These are phyloP conservation scores for Cinclus mexicanus DNA, from an alignment of 2,113 vertebrate genomes.

Conservation along the genomic window DNA sequence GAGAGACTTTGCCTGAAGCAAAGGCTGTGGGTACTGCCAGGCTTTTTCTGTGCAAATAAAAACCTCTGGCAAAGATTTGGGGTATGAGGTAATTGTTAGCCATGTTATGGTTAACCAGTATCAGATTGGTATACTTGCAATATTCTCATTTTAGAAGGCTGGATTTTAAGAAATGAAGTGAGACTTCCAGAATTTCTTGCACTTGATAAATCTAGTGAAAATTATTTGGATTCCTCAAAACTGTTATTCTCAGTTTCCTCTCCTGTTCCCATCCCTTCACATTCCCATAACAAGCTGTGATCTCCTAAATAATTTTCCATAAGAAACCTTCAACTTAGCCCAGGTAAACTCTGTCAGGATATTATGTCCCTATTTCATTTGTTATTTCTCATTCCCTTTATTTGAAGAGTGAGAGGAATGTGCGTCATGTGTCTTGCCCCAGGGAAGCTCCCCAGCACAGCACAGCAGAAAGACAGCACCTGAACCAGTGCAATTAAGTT, in stretches of 20 bases:
- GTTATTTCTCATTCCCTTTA: neutral
- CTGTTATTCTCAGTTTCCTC: neutral
- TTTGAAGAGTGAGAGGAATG: neutral
- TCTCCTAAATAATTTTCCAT: neutral
- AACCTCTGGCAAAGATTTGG: neutral
- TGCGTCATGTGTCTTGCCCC: neutral
- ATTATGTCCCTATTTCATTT: neutral
- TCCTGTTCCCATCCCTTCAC: neutral
- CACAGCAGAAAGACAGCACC: neutral
- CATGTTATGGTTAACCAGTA: neutral
- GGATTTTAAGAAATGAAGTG: neutral
- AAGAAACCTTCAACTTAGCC: neutral
- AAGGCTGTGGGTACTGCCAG: neutral
- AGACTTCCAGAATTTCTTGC: neutral
- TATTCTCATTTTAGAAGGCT: neutral
- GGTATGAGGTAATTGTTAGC: neutral
- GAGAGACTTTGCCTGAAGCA: neutral
- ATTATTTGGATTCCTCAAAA: neutral
- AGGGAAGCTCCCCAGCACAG: neutral
- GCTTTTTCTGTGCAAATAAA: neutral
- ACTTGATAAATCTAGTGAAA: neutral
- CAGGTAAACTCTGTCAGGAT: neutral
- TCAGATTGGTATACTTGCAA: neutral
- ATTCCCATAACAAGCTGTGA: neutral
- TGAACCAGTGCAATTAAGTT: neutral